These are phyloP conservation scores for Armadillidium nasatum DNA, from an alignment of 1,140 invertebrate species.

Conservation along the genomic window DNA sequence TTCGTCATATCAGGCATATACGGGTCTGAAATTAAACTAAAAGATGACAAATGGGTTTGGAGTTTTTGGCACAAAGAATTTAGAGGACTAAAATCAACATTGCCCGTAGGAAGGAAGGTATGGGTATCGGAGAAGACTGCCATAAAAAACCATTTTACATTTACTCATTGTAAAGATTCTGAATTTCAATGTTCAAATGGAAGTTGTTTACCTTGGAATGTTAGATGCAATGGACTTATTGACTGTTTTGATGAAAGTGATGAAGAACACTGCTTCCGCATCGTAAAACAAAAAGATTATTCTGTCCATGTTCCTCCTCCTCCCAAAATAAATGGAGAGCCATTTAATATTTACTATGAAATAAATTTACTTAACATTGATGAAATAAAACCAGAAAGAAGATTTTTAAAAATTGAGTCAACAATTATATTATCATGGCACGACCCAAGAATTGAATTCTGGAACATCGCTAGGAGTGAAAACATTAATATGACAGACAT, in stretches of 20 bases:
- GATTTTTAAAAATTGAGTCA: not conserved
- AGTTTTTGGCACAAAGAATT: not conserved
- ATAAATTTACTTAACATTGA: not conserved
- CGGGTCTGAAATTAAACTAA: not conserved
- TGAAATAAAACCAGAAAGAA: not conserved
- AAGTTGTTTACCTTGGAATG: not conserved
- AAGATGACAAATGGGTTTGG: not conserved
- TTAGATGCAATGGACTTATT: not conserved
- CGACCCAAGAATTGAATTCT: not conserved
- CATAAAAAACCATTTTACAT: not conserved
- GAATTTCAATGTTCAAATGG: not conserved
- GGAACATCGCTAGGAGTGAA: not conserved
- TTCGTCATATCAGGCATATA: not conserved
- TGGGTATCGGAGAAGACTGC: not conserved
- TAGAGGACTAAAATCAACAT: not conserved
- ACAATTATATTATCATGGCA: not conserved
- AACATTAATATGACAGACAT: not conserved
- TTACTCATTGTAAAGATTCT: not conserved
- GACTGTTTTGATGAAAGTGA: not conserved
- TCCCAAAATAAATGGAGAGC: not conserved
- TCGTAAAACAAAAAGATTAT: not conserved
- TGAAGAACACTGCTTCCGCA: not conserved
- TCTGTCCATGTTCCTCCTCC: not conserved
- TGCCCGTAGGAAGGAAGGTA: not conserved
- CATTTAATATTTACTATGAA: not conserved